phyloP scores from a whole-genome alignment of 2,797 vertebrate genomes.

The Pantherophis alleghaniensis region DNA sequence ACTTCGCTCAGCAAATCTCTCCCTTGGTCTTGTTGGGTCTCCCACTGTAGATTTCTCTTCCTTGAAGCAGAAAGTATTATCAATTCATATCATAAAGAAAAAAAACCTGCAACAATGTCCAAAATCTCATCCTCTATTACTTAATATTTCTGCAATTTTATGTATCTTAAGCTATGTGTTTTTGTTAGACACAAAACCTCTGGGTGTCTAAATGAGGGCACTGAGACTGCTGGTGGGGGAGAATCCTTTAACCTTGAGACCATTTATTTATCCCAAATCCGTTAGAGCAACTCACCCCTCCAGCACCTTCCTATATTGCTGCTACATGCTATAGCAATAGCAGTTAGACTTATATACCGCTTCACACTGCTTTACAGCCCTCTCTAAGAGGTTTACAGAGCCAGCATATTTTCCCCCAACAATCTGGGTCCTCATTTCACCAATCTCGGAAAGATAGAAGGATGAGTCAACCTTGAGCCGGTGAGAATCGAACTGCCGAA shows the following conservation, averaged over 20 bases:
- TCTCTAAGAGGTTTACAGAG: too few relatives aligned
- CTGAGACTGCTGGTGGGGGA: not conserved
- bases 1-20: not conserved
- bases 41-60: not conserved
- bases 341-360: too few relatives aligned
- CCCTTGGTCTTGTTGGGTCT: not conserved
- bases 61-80: not conserved
- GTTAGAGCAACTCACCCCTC: not conserved
- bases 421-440: too few relatives aligned
- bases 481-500: too few relatives aligned
- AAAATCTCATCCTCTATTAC: not conserved
- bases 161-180: not conserved
- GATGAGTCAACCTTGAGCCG: too few relatives aligned
- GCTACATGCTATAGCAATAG: not conserved
- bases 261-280: not conserved
- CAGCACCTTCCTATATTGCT: not conserved
- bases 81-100: not conserved
- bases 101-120: not conserved
- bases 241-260: not conserved
- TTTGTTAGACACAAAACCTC: not conserved
- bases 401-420: too few relatives aligned
- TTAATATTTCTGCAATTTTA: not conserved
- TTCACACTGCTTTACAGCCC: too few relatives aligned
- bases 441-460: too few relatives aligned
- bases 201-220: not conserved